Evolutionary conservation across 2,888 invertebrate species (phyloP).

Genomic region (Salpingus planirostris): DNA sequence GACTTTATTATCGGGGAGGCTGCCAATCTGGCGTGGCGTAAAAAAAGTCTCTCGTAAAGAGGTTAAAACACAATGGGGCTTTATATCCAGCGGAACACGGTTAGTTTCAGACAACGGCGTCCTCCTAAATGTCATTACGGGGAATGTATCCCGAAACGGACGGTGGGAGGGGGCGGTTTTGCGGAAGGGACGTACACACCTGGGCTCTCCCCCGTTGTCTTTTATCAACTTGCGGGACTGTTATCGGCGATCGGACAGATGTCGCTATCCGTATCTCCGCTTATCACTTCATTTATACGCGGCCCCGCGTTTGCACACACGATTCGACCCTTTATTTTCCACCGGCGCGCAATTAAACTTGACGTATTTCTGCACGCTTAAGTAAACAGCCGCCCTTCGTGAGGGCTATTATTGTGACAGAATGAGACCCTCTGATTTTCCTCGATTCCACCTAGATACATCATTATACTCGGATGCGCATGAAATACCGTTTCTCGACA

Average conservation of each 20-base stretch:
- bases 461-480: too few relatives aligned
- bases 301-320: too few relatives aligned
- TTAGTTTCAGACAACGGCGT: slow-evolving; percentile 13
- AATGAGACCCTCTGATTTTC: too few relatives aligned
- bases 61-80: slow-evolving; percentile 15
- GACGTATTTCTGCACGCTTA: slow-evolving; percentile 10
- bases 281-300: slow-evolving; percentile 13
- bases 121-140: slow-evolving; percentile 14
- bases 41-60: slow-evolving; percentile 13
- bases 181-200: slow-evolving; percentile 15
- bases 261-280: slow-evolving; percentile 15
- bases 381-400: too few relatives aligned
- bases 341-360: slow-evolving; percentile 14
- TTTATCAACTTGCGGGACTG: slow-evolving; percentile 12
- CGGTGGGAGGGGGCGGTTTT: too few relatives aligned
- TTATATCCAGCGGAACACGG: slow-evolving; percentile 13
- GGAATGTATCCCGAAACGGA: slow-evolving; percentile 9
- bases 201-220: slow-evolving; percentile 14
- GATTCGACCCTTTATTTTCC: slow-evolving; percentile 5
- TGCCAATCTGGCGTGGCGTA: too few relatives aligned
- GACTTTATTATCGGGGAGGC: too few relatives aligned
- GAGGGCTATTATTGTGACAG: too few relatives aligned
- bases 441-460: too few relatives aligned
- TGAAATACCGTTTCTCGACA: too few relatives aligned
- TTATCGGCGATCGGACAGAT: slow-evolving; percentile 19